A percentile compares a stretch with the other conserved stretches of the same genome.
Conservation (phyloP, 2,797 vertebrate genomes). For the Botia kubotai region DNA sequence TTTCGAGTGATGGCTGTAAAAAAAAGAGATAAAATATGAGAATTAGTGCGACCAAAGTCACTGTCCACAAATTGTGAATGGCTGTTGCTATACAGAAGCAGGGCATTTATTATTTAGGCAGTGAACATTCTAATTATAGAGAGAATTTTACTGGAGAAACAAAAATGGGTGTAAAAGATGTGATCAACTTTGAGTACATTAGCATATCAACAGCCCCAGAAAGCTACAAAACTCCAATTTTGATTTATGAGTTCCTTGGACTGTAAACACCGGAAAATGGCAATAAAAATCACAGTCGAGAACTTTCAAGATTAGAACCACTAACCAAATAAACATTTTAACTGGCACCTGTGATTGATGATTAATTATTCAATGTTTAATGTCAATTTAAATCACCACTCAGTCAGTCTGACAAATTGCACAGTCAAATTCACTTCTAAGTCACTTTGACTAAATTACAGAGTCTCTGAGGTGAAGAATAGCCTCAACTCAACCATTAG, state of each 20-base stretch:
- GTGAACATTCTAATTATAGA: too few relatives aligned
- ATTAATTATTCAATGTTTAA: conserved; percentile 21
- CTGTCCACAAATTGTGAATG: not conserved
- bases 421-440: conserved; percentile 16
- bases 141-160: too few relatives aligned
- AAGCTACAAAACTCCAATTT: too few relatives aligned
- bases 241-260: too few relatives aligned
- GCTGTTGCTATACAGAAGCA: not conserved
- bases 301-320: not conserved
- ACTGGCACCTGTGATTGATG: conserved; percentile 9
- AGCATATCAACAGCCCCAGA: too few relatives aligned
- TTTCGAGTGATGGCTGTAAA: not conserved
- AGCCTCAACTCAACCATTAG: not conserved
- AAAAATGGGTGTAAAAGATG: too few relatives aligned
- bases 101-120: not conserved
- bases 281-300: too few relatives aligned
- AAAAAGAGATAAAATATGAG: not conserved
- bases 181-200: too few relatives aligned
- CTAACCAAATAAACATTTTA: not conserved
- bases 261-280: too few relatives aligned
- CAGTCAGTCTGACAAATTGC: not conserved
- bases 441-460: not conserved
- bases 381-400: conserved; percentile 12
- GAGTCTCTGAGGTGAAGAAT: not conserved
- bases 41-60: not conserved